Conservation (phyloP, 2,797 vertebrate genomes). For the Pachyuromys duprasi region DNA sequence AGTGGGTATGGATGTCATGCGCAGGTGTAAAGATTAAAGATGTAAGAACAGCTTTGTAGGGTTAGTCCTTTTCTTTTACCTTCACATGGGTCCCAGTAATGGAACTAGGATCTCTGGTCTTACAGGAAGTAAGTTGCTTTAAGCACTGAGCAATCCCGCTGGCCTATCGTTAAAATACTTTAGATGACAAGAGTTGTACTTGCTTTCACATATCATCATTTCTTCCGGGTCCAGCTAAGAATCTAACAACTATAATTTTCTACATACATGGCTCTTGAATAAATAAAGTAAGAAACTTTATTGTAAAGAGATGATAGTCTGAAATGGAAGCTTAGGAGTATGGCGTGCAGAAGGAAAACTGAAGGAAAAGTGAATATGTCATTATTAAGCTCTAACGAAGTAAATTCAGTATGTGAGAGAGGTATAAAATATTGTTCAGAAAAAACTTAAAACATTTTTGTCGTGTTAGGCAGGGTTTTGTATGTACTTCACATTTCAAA, state of each 20-base stretch:
- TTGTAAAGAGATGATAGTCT: neutral
- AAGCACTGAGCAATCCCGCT: neutral
- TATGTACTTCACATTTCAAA: neutral
- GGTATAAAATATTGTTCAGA: neutral
- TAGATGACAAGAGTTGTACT: neutral
- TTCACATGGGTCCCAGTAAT: neutral
- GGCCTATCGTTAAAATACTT: neutral
- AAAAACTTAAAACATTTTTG: neutral
- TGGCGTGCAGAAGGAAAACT: neutral
- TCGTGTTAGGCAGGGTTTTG: neutral
- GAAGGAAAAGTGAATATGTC: neutral
- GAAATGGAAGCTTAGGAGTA: neutral
- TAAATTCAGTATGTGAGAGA: neutral
- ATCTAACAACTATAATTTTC: neutral
- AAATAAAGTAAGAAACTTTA: neutral
- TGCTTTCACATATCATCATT: neutral
- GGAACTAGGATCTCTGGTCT: neutral
- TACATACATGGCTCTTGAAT: neutral
- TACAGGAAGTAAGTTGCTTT: neutral
- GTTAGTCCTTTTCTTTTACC: neutral
- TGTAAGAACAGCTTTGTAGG: neutral
- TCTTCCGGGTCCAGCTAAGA: neutral
- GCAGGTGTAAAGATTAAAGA: neutral
- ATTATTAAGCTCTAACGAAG: constrained; percentile 6
- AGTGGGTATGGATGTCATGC: neutral